Evolutionary conservation across 37 sponge, comb jelly and placozoan species (phyloP).

Genomic region (Mnemiopsis leidyi): DNA sequence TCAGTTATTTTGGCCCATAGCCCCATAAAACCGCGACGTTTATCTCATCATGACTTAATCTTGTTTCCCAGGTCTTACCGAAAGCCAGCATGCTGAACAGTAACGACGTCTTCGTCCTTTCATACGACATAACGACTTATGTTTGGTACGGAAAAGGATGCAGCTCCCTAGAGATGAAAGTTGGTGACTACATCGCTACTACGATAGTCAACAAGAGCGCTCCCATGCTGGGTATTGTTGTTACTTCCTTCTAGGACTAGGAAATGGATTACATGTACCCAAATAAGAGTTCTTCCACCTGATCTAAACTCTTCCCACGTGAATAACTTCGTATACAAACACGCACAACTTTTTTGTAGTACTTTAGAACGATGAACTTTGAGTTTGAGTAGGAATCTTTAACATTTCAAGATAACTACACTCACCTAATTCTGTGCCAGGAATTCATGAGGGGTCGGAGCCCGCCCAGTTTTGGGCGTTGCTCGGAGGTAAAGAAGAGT

Average conservation of each 20-base stretch:
- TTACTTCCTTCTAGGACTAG: too few species aligned
- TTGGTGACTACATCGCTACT: conserved; percentile 65
- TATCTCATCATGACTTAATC: not conserved
- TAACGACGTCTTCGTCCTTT: conserved; percentile 65
- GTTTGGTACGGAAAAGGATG: conserved; percentile 87
- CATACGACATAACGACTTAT: conserved; percentile 69
- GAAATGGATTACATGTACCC: too few species aligned
- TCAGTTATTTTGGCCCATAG: too few species aligned
- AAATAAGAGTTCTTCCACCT: too few species aligned
- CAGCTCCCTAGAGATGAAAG: conserved; percentile 48
- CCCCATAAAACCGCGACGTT: too few species aligned
- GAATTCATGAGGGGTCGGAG: conserved; percentile 54
- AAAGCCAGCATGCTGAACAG: conserved; percentile 59
- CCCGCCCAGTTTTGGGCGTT: conserved; percentile 60
- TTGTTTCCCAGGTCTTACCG: not conserved
- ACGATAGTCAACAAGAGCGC: conserved; percentile 56
- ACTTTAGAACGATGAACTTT: too few species aligned
- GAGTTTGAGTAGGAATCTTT: too few species aligned
- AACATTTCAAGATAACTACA: too few species aligned
- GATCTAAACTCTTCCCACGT: too few species aligned
- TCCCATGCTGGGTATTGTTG: conserved; percentile 57
- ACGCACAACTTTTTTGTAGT: too few species aligned
- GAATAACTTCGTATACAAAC: too few species aligned
- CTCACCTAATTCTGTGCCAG: not conserved
- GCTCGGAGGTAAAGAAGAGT: conserved; percentile 55